Evolutionary conservation across 2,797 vertebrate species (phyloP).

Genomic region (Bufotes viridis): DNA sequence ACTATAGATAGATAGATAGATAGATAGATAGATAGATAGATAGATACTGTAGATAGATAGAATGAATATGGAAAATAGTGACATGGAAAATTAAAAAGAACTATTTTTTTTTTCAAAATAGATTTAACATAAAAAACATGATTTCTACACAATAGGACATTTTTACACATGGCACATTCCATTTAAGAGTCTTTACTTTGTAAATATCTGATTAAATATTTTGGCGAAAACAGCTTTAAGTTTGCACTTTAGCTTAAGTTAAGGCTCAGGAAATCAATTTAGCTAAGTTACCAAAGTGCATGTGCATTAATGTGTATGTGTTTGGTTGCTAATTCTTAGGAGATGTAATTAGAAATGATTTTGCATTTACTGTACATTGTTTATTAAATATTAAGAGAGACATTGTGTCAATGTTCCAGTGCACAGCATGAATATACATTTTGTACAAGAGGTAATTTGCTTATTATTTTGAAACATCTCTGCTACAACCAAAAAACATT

Average conservation of each 20-base stretch:
- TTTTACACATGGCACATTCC: no score
- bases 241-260: not conserved
- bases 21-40: no score
- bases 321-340: constrained; percentile 15
- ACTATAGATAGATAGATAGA: no score
- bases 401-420: constrained; percentile 16
- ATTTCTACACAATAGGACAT: no score
- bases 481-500: constrained; percentile 21
- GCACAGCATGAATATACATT: constrained; percentile 17
- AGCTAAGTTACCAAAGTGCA: not conserved
- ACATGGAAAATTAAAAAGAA: no score
- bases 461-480: constrained; percentile 25
- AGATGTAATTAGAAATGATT: constrained; percentile 38
- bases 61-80: no score
- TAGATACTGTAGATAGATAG: not conserved
- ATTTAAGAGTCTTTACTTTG: not conserved
- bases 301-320: constrained; percentile 18
- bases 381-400: constrained; percentile 36
- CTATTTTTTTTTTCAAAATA: no score
- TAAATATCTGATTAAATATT: not conserved
- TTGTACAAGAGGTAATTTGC: constrained; percentile 12
- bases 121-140: no score
- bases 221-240: not conserved
- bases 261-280: not conserved
- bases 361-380: constrained; percentile 16